phyloP scores from a whole-genome alignment of 2,888 invertebrate genomes.

The Andrena minutula region DNA sequence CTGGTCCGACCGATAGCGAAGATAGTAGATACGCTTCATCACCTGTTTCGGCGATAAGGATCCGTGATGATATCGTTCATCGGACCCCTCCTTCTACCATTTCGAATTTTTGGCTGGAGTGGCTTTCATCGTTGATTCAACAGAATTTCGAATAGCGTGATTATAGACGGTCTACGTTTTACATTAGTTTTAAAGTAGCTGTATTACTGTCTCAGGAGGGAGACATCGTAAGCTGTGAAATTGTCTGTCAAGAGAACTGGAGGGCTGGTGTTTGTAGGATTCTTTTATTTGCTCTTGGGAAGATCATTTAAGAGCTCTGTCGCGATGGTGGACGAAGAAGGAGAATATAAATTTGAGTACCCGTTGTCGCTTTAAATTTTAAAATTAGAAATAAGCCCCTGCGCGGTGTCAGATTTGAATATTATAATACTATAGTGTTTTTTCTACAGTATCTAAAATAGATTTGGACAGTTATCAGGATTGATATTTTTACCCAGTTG shows the following conservation, averaged over 20 bases:
- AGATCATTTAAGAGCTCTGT: not conserved
- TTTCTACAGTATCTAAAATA: not conserved
- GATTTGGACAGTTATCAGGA: constrained; percentile 8
- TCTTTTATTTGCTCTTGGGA: constrained; percentile 3
- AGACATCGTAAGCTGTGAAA: not conserved
- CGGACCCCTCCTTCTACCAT: not conserved
- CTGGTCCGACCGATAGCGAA: not conserved
- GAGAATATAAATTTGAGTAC: no score
- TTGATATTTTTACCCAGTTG: not conserved
- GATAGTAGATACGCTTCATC: not conserved
- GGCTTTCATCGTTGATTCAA: not conserved
- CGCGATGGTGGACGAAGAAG: not conserved
- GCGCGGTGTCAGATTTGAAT: not conserved
- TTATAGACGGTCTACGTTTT: not conserved
- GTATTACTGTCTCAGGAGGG: no score
- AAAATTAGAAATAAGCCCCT: not conserved
- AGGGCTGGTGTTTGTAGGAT: not conserved
- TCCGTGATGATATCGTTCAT: not conserved
- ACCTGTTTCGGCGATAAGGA: not conserved
- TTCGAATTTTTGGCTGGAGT: not conserved
- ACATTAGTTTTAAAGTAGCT: not conserved
- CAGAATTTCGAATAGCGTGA: not conserved
- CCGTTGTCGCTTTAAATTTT: not conserved
- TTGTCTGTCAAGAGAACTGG: not conserved
- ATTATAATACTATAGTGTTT: not conserved